Conservation (phyloP, 2,797 vertebrate genomes). For the Macrochelys suwanniensis region DNA sequence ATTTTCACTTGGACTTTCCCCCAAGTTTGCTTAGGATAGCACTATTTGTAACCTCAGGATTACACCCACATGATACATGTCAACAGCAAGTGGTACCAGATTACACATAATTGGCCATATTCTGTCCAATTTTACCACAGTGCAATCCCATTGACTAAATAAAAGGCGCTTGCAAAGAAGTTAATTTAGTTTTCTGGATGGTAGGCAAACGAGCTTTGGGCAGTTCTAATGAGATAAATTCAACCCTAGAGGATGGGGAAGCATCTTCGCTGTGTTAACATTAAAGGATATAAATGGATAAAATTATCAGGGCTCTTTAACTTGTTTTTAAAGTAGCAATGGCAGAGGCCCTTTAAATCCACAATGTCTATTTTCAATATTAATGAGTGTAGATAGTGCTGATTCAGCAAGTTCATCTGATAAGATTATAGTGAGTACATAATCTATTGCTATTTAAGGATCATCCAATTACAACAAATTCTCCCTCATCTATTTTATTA, state of each 20-base stretch:
- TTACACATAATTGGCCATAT: fast-evolving
- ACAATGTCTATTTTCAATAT: not conserved
- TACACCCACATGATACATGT: fast-evolving
- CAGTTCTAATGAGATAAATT: not conserved
- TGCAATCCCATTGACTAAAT: not conserved
- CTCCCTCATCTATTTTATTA: conserved; percentile 14
- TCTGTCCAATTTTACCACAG: not conserved
- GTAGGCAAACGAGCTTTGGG: not conserved
- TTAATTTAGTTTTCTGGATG: not conserved
- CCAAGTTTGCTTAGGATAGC: not conserved
- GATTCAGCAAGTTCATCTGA: not conserved
- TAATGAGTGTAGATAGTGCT: conserved; percentile 26
- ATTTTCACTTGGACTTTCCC: not conserved
- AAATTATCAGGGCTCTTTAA: not conserved
- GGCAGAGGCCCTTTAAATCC: not conserved
- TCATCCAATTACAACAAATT: conserved; percentile 4
- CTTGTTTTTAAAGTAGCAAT: not conserved
- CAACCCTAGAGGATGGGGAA: not conserved
- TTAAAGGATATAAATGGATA: conserved; percentile 6
- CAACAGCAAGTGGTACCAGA: not conserved
- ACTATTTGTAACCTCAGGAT: not conserved
- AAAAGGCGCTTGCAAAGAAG: not conserved
- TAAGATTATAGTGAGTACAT: not conserved
- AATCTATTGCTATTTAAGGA: conserved; percentile 25
- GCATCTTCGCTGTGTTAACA: not conserved